phyloP scores from a whole-genome alignment of 2,797 vertebrate genomes.

The Premnoplex brunnescens region DNA sequence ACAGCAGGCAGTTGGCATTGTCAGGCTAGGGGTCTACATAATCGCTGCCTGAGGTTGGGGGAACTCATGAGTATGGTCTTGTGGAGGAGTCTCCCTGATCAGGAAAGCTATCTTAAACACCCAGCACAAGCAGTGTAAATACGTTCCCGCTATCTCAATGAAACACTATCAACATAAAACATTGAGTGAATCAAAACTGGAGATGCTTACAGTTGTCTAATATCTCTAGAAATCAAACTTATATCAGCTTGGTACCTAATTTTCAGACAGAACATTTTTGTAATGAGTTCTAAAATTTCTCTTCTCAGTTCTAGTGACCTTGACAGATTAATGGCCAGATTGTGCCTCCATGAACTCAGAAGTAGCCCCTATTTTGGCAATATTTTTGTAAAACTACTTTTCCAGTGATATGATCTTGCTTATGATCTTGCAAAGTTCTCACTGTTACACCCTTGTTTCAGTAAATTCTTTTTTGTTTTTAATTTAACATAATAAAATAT shows the following conservation, averaged over 20 bases:
- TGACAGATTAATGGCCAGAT: background rate
- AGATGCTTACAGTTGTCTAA: background rate
- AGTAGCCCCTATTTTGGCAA: background rate
- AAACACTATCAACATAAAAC: background rate
- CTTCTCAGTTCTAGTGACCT: background rate
- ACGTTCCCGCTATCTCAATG: background rate
- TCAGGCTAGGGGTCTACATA: background rate
- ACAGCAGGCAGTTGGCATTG: background rate
- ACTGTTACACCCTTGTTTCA: background rate
- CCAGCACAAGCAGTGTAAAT: background rate
- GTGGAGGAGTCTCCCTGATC: background rate
- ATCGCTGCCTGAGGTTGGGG: background rate
- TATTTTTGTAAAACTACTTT: background rate
- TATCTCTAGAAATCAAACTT: background rate
- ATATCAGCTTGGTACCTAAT: background rate
- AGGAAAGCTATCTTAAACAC: background rate
- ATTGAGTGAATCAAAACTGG: background rate
- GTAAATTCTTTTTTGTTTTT: background rate
- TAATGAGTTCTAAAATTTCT: background rate
- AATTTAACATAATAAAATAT: background rate
- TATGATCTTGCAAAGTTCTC: background rate
- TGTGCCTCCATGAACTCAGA: background rate
- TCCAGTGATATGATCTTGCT: background rate
- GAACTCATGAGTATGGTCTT: background rate
- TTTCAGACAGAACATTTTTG: background rate